These are phyloP conservation scores for Zaprionus kolodkinae DNA, from an alignment of 1,140 invertebrate species.

Conservation along the genomic window DNA sequence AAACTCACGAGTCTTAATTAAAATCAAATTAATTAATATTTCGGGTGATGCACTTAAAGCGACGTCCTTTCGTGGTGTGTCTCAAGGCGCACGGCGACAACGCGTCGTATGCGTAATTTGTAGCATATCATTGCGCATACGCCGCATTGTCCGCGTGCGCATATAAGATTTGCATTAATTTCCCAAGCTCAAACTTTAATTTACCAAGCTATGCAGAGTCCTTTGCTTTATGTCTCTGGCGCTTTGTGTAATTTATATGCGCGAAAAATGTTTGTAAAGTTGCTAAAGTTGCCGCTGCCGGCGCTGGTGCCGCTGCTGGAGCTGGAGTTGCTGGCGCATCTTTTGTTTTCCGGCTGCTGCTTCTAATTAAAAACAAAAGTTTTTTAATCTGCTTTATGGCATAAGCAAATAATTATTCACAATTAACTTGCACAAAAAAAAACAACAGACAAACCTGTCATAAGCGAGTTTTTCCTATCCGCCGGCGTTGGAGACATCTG, in stretches of 20 bases:
- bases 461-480: slow-evolving; percentile 21
- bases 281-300: slow-evolving; percentile 59
- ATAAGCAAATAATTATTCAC: slow-evolving; percentile 76
- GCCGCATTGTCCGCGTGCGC: slow-evolving; percentile 56
- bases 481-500: background rate
- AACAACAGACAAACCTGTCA: slow-evolving; percentile 41
- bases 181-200: slow-evolving; percentile 60
- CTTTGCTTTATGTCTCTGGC: slow-evolving; percentile 47
- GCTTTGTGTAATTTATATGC: slow-evolving; percentile 69
- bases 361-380: slow-evolving; percentile 82
- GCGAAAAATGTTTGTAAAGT: slow-evolving; percentile 64
- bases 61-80: background rate
- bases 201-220: slow-evolving; percentile 47
- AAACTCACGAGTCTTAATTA: slow-evolving; percentile 68
- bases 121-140: slow-evolving; percentile 63
- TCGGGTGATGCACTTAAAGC: slow-evolving; percentile 1
- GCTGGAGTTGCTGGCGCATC: slow-evolving; percentile 30
- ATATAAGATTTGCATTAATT: slow-evolving; percentile 69
- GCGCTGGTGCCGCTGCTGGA: background rate
- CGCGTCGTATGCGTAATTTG: slow-evolving; percentile 58
- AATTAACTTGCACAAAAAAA: slow-evolving; percentile 60
- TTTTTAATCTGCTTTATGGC: slow-evolving; percentile 81
- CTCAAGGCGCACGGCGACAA: slow-evolving; percentile 12
- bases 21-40: slow-evolving; percentile 73
- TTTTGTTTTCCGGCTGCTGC: slow-evolving; percentile 69